Percentiles rank a stretch among this genome's conserved stretches.
These are phyloP conservation scores for Lota lota DNA, from an alignment of 2,113 vertebrate species.

Conservation along the genomic window DNA sequence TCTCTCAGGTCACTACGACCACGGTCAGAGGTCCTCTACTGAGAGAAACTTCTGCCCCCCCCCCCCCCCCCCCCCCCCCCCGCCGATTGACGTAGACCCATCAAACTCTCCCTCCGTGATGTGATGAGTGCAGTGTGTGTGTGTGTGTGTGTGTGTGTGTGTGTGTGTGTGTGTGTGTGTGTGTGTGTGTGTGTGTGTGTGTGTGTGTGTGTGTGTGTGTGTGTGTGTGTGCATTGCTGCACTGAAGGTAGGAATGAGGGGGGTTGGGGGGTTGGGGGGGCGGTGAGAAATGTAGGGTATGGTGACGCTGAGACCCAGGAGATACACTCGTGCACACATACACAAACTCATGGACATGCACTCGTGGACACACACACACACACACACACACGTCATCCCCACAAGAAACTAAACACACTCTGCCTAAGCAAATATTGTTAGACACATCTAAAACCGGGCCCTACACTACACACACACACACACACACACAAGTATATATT, in stretches of 20 bases:
- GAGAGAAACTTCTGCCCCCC: slow-evolving; percentile 27
- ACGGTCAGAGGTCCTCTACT: no score
- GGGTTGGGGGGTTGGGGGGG: slow-evolving; percentile 30
- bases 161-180: slow-evolving; percentile 32
- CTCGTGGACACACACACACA: neutral
- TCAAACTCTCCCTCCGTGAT: no score
- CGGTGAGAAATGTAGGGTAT: slow-evolving; percentile 62
- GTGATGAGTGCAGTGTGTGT: slow-evolving; percentile 5
- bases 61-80: slow-evolving; percentile 37
- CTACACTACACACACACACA: neutral
- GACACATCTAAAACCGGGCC: slow-evolving; percentile 24
- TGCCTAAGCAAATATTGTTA: slow-evolving; percentile 41
- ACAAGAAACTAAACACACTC: slow-evolving; percentile 35
- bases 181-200: slow-evolving; percentile 22
- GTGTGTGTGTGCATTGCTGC: slow-evolving; percentile 19
- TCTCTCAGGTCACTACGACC: no score
- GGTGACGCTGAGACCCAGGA: slow-evolving; percentile 35
- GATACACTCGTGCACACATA: slow-evolving; percentile 17
- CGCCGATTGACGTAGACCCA: neutral
- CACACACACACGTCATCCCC: neutral
- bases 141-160: slow-evolving; percentile 20
- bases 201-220: slow-evolving; percentile 12
- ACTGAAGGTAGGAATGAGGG: slow-evolving; percentile 20
- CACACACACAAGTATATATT: slow-evolving; percentile 15
- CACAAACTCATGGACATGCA: slow-evolving; percentile 8